phyloP scores from a whole-genome alignment of 2,797 vertebrate species.

The Ctenochaetus hawaiiensis region DNA sequence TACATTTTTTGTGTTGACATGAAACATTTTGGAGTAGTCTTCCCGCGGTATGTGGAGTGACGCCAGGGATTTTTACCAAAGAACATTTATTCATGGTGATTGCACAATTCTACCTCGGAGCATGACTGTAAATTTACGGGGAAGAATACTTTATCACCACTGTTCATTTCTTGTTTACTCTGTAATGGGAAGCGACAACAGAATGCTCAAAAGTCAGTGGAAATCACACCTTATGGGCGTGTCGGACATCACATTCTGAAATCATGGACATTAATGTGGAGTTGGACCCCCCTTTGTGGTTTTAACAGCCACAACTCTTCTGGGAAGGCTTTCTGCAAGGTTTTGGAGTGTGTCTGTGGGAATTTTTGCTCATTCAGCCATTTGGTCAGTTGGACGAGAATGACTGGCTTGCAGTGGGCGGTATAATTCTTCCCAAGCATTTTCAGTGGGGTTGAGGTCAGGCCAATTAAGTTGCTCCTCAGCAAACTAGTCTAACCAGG shows the following conservation, averaged over 20 bases:
- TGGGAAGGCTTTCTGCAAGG: too few species aligned
- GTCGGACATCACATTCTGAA: background rate
- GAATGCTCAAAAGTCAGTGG: background rate
- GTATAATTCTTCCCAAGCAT: background rate
- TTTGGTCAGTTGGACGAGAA: background rate
- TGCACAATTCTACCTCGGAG: background rate
- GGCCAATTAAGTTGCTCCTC: background rate
- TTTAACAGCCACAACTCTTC: background rate
- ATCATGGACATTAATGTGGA: background rate
- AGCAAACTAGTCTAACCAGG: too few species aligned
- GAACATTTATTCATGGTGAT: constrained; percentile 28
- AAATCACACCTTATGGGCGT: background rate
- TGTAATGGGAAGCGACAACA: background rate
- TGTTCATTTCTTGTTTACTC: background rate
- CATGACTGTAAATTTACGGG: constrained; percentile 26
- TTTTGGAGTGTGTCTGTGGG: background rate
- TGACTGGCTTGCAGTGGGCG: background rate
- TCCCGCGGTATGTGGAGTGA: background rate
- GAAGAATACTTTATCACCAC: constrained; percentile 1
- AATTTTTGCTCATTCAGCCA: background rate
- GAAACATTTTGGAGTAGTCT: background rate
- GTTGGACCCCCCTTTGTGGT: background rate
- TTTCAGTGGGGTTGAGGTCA: background rate
- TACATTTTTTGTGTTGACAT: background rate
- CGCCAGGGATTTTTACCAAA: constrained; percentile 2